A percentile compares a stretch with the other conserved stretches of the same genome.
Evolutionary conservation across 2,888 invertebrate species (phyloP).

Genomic region (Nasonovia ribisnigri): DNA sequence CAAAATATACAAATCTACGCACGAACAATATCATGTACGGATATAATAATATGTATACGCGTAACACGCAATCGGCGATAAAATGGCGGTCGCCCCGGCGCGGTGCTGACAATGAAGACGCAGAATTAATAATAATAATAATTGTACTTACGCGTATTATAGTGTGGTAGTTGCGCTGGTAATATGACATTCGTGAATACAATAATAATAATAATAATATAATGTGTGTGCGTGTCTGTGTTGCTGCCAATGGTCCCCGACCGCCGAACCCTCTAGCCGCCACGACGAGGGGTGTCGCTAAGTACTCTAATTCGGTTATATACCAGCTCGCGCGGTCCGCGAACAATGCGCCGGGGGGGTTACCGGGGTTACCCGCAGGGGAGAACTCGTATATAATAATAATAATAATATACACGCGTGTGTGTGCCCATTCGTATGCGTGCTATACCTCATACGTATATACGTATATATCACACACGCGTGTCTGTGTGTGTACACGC

Average conservation of each 20-base stretch:
- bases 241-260: conserved; percentile 4
- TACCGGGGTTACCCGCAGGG: conserved; percentile 28
- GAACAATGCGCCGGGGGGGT: conserved; percentile 22
- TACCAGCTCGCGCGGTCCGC: conserved; percentile 42
- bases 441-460: not conserved
- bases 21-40: not conserved
- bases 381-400: not conserved
- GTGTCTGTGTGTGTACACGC: not conserved
- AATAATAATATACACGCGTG: not conserved
- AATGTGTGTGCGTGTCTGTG: not conserved
- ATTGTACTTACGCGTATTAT: not conserved
- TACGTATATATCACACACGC: not conserved
- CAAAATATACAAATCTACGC: not conserved
- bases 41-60: not conserved
- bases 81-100: conserved; percentile 45
- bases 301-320: conserved; percentile 65
- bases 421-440: not conserved
- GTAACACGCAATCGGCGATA: conserved; percentile 28
- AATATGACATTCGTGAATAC: conserved; percentile 24
- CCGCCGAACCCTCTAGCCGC: not conserved
- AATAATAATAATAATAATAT: not conserved
- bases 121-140: conserved; percentile 32
- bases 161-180: not conserved
- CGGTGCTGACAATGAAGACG: not conserved
- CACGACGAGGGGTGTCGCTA: conserved; percentile 37